Conservation (phyloP, 1,140 invertebrate species). For the Bombus pyrosoma region DNA sequence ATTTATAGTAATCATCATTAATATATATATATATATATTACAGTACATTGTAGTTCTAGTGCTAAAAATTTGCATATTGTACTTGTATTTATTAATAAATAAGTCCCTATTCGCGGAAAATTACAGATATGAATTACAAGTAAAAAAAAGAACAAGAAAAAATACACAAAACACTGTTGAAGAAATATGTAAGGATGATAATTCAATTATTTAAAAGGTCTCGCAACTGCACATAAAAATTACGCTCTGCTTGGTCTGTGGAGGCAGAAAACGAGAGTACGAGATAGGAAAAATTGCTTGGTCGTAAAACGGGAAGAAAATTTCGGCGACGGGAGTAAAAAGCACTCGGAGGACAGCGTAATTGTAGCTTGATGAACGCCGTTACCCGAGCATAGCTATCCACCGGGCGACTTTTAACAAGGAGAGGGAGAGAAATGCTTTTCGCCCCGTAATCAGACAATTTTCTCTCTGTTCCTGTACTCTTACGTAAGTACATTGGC, state of each 20-base stretch:
- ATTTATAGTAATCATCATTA: too few species aligned
- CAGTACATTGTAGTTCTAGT: too few species aligned
- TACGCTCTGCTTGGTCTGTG: background rate
- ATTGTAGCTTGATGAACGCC: constrained; percentile 24
- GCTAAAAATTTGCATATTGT: too few species aligned
- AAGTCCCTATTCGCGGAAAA: too few species aligned
- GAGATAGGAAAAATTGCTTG: background rate
- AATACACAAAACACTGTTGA: too few species aligned
- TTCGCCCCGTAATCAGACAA: constrained; percentile 23
- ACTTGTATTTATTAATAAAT: too few species aligned
- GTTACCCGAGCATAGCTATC: background rate
- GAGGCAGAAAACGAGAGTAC: background rate
- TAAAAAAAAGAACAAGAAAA: background rate
- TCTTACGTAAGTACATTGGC: background rate
- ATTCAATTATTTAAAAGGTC: background rate
- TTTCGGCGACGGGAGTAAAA: background rate
- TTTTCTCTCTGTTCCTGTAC: constrained; percentile 8
- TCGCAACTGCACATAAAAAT: background rate
- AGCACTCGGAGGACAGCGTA: background rate
- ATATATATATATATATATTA: too few species aligned
- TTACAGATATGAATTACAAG: background rate
- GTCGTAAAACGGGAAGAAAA: background rate
- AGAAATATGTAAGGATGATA: background rate
- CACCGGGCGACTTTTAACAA: constrained; percentile 8
- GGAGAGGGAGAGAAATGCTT: background rate